A percentile compares a stretch with the other conserved stretches of the same genome.
Evolutionary conservation across 92 coral and sea anemone genomes (phyloP).

Genomic region (Phenganax subtilis): DNA sequence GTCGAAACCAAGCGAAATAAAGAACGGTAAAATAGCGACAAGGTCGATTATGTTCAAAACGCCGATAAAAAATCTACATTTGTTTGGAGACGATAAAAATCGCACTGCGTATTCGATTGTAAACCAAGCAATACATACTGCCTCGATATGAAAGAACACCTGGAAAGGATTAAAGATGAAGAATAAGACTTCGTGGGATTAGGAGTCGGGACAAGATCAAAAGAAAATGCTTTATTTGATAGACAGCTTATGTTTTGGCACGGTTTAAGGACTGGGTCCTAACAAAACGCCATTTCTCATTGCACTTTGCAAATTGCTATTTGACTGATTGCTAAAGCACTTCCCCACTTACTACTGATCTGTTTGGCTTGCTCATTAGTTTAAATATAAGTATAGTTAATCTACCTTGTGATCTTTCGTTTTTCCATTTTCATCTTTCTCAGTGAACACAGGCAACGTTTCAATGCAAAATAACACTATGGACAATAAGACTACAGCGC

Average conservation of each 20-base stretch:
- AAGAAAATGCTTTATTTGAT: too few species aligned
- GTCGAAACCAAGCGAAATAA: constrained; percentile 69
- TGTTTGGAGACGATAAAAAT: constrained; percentile 69
- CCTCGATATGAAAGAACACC: constrained; percentile 72
- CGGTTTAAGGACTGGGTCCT: too few species aligned
- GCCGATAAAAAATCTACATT: constrained; percentile 53
- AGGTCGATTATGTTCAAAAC: constrained; percentile 79
- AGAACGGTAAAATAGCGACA: constrained; percentile 88
- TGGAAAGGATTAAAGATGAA: too few species aligned
- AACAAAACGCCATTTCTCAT: too few species aligned
- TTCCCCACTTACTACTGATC: not conserved
- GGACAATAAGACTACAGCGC: constrained; percentile 82
- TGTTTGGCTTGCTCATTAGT: constrained; percentile 56
- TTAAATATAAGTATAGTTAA: constrained; percentile 38
- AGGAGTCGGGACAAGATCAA: too few species aligned
- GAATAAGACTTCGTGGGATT: too few species aligned
- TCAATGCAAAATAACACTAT: constrained; percentile 82
- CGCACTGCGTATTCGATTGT: constrained; percentile 86
- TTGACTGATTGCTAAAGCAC: too few species aligned
- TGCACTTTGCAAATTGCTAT: too few species aligned
- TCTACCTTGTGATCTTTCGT: constrained; percentile 60
- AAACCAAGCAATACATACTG: constrained; percentile 92
- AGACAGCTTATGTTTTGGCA: too few species aligned
- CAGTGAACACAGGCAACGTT: constrained; percentile 69
- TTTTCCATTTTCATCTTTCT: constrained; percentile 47